phyloP scores from a whole-genome alignment of 2,797 vertebrate species.

The Oreochromis grahami region DNA sequence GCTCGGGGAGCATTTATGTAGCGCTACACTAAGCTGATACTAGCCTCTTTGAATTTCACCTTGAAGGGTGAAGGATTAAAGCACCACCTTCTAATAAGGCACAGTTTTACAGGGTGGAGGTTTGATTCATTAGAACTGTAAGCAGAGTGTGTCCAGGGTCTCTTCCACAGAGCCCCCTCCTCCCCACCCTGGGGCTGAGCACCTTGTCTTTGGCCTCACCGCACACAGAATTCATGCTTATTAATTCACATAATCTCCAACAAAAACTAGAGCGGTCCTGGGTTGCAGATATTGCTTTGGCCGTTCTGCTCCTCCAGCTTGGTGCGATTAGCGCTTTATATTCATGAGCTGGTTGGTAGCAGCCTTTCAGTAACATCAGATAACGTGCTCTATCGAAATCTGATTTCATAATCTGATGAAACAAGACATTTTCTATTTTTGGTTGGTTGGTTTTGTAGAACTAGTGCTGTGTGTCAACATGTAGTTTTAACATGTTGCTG shows the following conservation, averaged over 20 bases:
- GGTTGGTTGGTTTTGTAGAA: not conserved
- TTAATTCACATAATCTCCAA: not conserved
- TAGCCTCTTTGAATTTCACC: not conserved
- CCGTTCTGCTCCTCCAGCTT: not conserved
- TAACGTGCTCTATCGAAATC: rapidly evolving
- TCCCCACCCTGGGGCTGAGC: not conserved
- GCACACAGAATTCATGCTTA: not conserved
- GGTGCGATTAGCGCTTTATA: not conserved
- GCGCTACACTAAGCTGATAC: not conserved
- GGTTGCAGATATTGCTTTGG: not conserved
- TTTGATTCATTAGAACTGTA: not conserved
- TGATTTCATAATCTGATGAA: not conserved
- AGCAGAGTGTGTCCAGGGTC: not conserved
- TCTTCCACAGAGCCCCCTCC: not conserved
- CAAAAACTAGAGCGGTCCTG: not conserved
- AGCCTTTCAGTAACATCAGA: not conserved
- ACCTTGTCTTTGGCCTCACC: not conserved
- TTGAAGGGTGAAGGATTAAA: not conserved
- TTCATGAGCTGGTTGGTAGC: not conserved
- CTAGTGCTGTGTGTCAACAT: not conserved
- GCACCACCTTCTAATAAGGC: not conserved
- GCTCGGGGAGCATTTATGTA: not conserved
- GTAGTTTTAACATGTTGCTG: not conserved
- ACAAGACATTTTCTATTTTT: not conserved
- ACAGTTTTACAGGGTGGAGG: not conserved